Percentiles rank a stretch among this genome's conserved stretches.
phyloP scores from a whole-genome alignment of 2,888 invertebrate genomes.

The Himalopsyche tibetana region DNA sequence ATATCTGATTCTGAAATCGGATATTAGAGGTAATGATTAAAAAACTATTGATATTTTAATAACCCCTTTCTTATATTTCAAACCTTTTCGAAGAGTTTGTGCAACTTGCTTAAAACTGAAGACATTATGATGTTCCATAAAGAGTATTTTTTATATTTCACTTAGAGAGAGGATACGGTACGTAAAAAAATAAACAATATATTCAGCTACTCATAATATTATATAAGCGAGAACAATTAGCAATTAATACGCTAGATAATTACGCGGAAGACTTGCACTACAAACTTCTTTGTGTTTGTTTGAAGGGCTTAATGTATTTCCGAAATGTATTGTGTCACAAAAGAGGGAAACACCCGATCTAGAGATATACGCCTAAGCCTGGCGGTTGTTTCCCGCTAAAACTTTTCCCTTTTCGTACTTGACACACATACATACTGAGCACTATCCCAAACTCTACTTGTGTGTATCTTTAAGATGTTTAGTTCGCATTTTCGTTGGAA shows the following conservation, averaged over 20 bases:
- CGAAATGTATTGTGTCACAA: conserved; percentile 28
- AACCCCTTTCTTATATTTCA: too few relatives aligned
- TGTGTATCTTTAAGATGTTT: background rate
- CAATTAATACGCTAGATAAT: background rate
- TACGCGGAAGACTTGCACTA: background rate
- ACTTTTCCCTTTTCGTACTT: conserved; percentile 2
- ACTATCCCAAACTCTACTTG: background rate
- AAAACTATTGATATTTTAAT: too few relatives aligned
- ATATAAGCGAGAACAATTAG: background rate
- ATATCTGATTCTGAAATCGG: too few relatives aligned
- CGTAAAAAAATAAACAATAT: too few relatives aligned
- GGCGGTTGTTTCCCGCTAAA: background rate
- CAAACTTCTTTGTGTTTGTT: conserved; percentile 15
- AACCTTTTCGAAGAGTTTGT: too few relatives aligned
- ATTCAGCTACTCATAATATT: too few relatives aligned
- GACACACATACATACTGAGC: background rate
- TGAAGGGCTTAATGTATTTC: conserved; percentile 20
- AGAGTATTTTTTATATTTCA: too few relatives aligned
- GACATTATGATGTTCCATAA: too few relatives aligned
- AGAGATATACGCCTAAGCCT: conserved; percentile 25
- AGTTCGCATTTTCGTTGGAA: background rate
- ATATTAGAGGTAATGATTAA: too few relatives aligned
- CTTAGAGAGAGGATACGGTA: too few relatives aligned
- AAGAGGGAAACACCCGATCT: conserved; percentile 19
- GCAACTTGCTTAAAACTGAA: too few relatives aligned